phyloP scores from a whole-genome alignment of 2,113 vertebrate genomes.

The Dolichallabes microphthalmus region DNA sequence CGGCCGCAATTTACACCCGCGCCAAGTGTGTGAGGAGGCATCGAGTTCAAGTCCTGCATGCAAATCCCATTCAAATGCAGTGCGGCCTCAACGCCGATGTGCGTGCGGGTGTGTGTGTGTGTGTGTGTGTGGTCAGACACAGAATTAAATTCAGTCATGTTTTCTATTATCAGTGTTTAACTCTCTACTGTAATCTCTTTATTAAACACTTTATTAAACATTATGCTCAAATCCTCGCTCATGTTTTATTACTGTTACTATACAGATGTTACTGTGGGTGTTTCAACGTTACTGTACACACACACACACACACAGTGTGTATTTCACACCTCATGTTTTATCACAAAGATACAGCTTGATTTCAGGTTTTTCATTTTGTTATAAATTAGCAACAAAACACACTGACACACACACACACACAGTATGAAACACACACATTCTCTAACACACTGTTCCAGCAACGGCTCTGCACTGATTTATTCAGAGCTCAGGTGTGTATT shows the following conservation, averaged over 20 bases:
- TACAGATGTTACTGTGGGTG: not conserved
- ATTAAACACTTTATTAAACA: too few relatives aligned
- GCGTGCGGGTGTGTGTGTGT: constrained; percentile 2
- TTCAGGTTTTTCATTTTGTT: not conserved
- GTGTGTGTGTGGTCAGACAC: not conserved
- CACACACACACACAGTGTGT: not conserved
- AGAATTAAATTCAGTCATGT: not conserved
- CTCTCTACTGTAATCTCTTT: too few relatives aligned
- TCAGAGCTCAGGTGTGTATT: not conserved
- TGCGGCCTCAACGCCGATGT: not conserved
- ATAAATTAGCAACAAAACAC: not conserved
- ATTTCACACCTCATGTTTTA: not conserved
- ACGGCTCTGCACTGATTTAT: not conserved
- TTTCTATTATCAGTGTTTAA: not conserved
- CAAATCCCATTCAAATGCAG: constrained; percentile 37
- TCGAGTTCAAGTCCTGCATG: constrained; percentile 26
- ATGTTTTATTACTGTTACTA: not conserved
- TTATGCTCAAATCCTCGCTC: not conserved
- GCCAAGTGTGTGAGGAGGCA: constrained; percentile 22
- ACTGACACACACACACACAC: too few relatives aligned
- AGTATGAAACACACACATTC: too few relatives aligned
- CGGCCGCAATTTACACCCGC: constrained; percentile 23
- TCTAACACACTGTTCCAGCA: not conserved
- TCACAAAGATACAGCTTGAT: not conserved
- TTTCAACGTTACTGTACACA: not conserved